A percentile compares a stretch with the other conserved stretches of the same genome.
Evolutionary conservation across 2,113 vertebrate species (phyloP).

Genomic region (Microcebus murinus): DNA sequence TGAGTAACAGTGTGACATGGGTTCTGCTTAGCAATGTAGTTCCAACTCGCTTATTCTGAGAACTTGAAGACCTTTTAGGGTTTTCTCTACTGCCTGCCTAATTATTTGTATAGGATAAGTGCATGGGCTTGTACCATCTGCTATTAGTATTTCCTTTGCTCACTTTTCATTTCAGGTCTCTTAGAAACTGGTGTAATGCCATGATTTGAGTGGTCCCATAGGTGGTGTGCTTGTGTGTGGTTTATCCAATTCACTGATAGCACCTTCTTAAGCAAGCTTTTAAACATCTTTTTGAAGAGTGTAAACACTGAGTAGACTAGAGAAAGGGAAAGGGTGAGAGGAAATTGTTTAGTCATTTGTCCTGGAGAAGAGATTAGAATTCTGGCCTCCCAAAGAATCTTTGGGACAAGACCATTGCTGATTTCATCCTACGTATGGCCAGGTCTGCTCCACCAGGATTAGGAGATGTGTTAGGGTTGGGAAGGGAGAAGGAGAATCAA

Average conservation of each 20-base stretch:
- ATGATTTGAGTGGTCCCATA: background rate
- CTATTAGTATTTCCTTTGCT: background rate
- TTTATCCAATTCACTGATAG: background rate
- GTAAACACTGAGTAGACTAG: background rate
- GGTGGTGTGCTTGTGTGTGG: background rate
- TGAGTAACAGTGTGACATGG: slow-evolving; percentile 55
- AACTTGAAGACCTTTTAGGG: background rate
- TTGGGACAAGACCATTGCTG: background rate
- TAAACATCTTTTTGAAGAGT: background rate
- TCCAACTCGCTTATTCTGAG: slow-evolving; percentile 46
- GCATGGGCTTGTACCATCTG: background rate
- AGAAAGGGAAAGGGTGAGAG: background rate
- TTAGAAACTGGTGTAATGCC: background rate
- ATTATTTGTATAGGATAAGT: background rate
- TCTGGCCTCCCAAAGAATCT: slow-evolving; percentile 1
- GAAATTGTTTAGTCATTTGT: background rate
- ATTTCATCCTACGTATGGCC: background rate
- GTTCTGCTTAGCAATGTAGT: slow-evolving; percentile 47
- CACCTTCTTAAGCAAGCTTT: background rate
- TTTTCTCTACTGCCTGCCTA: background rate
- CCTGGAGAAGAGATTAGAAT: background rate
- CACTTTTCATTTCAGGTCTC: slow-evolving; percentile 15
- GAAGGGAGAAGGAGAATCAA: background rate
- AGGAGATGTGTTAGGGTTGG: background rate
- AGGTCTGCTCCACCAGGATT: background rate